A percentile compares a stretch with the other conserved stretches of the same genome.
Conservation (phyloP, 2,113 vertebrate species). For the Tamias sibiricus region DNA sequence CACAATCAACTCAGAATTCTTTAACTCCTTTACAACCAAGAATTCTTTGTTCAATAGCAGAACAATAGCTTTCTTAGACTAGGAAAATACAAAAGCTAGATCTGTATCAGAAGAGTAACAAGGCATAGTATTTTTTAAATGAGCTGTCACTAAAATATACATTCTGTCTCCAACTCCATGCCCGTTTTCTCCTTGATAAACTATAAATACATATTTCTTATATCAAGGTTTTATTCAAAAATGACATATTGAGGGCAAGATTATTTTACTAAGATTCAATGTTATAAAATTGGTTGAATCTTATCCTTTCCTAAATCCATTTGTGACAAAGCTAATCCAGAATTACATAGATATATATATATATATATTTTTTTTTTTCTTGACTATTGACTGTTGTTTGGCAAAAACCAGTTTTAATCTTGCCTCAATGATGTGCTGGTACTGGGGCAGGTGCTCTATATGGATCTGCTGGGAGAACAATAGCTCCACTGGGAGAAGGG, state of each 20-base stretch:
- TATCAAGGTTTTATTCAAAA: slow-evolving; percentile 25
- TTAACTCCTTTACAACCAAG: slow-evolving; percentile 20
- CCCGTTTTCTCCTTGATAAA: slow-evolving; percentile 38
- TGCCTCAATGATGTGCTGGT: background rate
- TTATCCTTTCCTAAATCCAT: background rate
- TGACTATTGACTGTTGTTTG: background rate
- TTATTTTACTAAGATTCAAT: background rate
- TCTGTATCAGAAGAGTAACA: background rate
- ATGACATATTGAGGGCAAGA: background rate
- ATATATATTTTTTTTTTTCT: background rate
- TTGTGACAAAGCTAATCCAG: background rate
- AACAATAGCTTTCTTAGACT: background rate
- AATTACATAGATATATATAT: too few relatives aligned
- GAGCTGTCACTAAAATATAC: background rate
- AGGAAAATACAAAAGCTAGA: background rate
- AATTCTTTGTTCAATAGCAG: slow-evolving; percentile 15
- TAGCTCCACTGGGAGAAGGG: background rate
- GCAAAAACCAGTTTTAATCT: background rate
- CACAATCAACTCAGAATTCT: background rate
- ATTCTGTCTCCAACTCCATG: background rate
- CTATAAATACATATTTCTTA: background rate
- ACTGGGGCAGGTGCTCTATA: background rate
- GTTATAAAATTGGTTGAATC: background rate
- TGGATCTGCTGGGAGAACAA: background rate
- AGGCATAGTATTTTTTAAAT: slow-evolving; percentile 17